These are phyloP conservation scores for Acinonyx jubatus DNA, from an alignment of 2,113 vertebrate species.

Conservation along the genomic window DNA sequence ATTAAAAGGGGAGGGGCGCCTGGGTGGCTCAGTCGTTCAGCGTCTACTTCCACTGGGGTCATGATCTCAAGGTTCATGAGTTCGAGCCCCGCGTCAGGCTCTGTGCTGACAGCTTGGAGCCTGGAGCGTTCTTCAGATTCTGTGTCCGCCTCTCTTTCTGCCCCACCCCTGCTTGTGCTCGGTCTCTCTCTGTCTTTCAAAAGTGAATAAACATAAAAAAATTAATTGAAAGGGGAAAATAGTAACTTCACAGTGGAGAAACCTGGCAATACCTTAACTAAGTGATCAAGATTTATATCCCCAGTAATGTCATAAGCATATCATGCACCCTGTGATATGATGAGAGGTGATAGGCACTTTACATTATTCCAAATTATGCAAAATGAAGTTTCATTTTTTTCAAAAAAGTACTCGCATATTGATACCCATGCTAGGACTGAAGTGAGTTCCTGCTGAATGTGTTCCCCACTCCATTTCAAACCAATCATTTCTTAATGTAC, in stretches of 20 bases:
- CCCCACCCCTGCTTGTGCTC: too few relatives aligned
- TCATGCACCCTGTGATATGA: background rate
- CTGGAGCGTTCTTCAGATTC: too few relatives aligned
- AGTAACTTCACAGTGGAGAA: background rate
- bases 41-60: too few relatives aligned
- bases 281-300: background rate
- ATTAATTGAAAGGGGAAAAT: background rate
- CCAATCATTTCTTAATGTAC: background rate
- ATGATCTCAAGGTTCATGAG: too few relatives aligned
- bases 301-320: background rate
- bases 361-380: background rate
- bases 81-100: too few relatives aligned
- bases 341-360: background rate
- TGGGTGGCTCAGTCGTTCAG: too few relatives aligned
- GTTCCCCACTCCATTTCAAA: background rate
- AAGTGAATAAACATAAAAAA: too few relatives aligned
- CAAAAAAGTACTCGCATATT: background rate
- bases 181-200: too few relatives aligned
- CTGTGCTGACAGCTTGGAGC: too few relatives aligned
- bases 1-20: background rate
- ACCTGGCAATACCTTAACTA: background rate
- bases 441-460: background rate
- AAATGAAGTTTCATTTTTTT: background rate
- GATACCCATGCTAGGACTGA: background rate
- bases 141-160: too few relatives aligned